Base-by-base conservation (phyloP, 2,797 vertebrate species). In the Pristis pectinata region DNA sequence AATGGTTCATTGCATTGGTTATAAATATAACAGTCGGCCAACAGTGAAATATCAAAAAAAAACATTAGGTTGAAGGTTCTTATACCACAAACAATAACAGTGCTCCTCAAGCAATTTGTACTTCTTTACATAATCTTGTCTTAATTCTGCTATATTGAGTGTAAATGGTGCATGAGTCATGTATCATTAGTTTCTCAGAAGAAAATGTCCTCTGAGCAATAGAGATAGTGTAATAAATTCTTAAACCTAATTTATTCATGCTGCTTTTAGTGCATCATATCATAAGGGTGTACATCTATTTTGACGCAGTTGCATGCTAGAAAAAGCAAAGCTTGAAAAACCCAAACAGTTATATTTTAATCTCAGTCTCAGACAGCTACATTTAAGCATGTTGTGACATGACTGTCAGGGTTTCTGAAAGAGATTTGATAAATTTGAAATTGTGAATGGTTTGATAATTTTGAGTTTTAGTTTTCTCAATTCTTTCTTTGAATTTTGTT, bases 401-500 rank as follows among this genome's bases (percentile, higher is more conserved):
- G 70, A 34, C 70, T 94, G 49, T 15, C 34, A 53, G 70, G 49
- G 44, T 70, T 74, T 19, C 61, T 44, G 24, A 70, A 93, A 74
- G 37, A 24, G 44, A 15, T 49, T 8, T 49, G 24, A 22, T 72
- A 49, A 49, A 44, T 53, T 34, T 34, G 10, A 74, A 74, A 24
- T 27, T 74, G 67, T 22, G 24, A 3, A 34, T n/a, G 24, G 27
- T 4, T 76, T 74, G 70, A 27, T 76, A 53, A 94, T 74, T 74
- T 53, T 56, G 6, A 94, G 49, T 27, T 6, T 3, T 94, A 64
- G 8, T 10, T 74, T 67, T 67, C n/a, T 67, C n/a, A 67, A 24
- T 41, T n/a, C n/a, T 56, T 64, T 59, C 10, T 49, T 94, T 34
- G 6, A 70, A 27, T 22, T 30, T 87, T 56, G 99, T 99, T 98